These are phyloP conservation scores for Coryphaenoides rupestris DNA, from an alignment of 2,113 vertebrate genomes.

Conservation along the genomic window DNA sequence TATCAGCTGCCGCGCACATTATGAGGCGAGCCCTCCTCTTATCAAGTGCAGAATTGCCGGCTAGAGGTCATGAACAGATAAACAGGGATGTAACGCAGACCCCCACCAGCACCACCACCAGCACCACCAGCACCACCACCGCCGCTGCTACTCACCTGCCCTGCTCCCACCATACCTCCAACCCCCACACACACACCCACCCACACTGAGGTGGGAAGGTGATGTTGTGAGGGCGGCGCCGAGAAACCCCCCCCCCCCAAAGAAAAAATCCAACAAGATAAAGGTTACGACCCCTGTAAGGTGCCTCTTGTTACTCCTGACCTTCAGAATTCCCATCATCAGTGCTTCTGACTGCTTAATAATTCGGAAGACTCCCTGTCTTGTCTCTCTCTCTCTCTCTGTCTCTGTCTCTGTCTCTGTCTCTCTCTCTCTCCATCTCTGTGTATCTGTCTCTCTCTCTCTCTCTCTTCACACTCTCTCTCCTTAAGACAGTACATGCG, in stretches of 20 bases:
- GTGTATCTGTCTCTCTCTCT: too few species aligned
- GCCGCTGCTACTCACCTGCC: slow-evolving; percentile 47
- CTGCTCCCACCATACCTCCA: slow-evolving; percentile 51
- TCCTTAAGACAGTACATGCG: too few species aligned
- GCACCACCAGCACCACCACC: slow-evolving; percentile 46
- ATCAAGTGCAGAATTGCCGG: slow-evolving; percentile 98
- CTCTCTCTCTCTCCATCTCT: too few species aligned
- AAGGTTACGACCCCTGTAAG: slow-evolving; percentile 93
- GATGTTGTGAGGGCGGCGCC: slow-evolving; percentile 58
- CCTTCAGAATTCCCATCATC: slow-evolving; percentile 99
- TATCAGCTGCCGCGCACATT: slow-evolving; percentile 74
- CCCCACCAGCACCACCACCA: slow-evolving; percentile 51
- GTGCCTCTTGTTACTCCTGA: slow-evolving; percentile 97
- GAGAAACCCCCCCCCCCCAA: slow-evolving; percentile 66
- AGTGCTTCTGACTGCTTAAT: slow-evolving; percentile 91
- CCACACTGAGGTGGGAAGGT: slow-evolving; percentile 62
- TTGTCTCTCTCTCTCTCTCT: too few species aligned
- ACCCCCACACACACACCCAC: slow-evolving; percentile 33
- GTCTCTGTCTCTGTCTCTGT: too few species aligned
- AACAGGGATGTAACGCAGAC: slow-evolving; percentile 97
- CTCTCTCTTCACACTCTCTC: too few species aligned
- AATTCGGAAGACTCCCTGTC: slow-evolving; percentile 82
- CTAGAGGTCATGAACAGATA: slow-evolving; percentile 99
- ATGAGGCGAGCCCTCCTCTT: slow-evolving; percentile 84
- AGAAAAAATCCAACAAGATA: slow-evolving; percentile 74